These are phyloP conservation scores for Epizoanthus scotinus DNA, from an alignment of 92 coral and sea anemone species.

Conservation along the genomic window DNA sequence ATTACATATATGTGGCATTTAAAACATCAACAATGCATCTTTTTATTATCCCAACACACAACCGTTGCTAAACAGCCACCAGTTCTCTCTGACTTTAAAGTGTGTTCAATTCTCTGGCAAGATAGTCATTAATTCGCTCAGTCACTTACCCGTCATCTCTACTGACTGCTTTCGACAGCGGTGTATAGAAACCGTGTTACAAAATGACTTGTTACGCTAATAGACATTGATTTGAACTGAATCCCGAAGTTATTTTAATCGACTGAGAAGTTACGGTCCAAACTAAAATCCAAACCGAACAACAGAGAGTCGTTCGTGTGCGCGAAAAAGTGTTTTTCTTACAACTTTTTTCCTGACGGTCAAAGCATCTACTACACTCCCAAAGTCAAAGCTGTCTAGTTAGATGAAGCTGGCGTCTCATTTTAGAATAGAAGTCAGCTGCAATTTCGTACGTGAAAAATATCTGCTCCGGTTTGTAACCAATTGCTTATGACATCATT, in stretches of 20 bases:
- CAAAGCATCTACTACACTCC: background rate
- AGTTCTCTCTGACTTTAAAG: background rate
- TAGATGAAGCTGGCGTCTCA: background rate
- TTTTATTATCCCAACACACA: background rate
- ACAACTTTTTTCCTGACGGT: background rate
- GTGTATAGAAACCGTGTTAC: background rate
- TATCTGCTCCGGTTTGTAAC: background rate
- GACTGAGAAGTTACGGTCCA: too few species aligned
- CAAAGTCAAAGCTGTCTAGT: background rate
- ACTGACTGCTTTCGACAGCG: background rate
- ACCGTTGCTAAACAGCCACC: constrained; percentile 7
- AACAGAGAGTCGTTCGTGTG: too few species aligned
- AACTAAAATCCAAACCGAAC: too few species aligned
- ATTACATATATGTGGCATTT: background rate
- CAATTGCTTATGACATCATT: background rate
- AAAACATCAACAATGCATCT: background rate
- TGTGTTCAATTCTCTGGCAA: background rate
- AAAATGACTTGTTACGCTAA: background rate
- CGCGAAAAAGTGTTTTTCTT: background rate
- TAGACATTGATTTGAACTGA: background rate
- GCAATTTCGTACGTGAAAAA: background rate
- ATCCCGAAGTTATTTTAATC: background rate
- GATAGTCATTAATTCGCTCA: background rate
- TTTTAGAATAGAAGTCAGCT: background rate
- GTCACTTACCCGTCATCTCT: background rate